A percentile compares a stretch with the other conserved stretches of the same genome.
phyloP scores from a whole-genome alignment of 2,113 vertebrate genomes.

The Physeter macrocephalus region DNA sequence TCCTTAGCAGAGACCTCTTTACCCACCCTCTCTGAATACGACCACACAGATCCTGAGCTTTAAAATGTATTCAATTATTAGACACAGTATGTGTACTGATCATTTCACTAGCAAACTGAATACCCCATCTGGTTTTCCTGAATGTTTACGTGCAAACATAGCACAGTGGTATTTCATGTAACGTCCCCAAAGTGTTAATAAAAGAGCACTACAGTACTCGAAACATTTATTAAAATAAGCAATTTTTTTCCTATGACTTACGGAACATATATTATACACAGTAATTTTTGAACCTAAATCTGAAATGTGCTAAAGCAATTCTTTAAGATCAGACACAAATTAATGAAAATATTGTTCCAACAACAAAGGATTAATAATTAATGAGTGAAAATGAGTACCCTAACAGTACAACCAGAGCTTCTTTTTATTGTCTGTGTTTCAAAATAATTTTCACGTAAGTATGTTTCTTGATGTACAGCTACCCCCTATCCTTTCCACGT shows the following conservation, averaged over 20 bases:
- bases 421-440: constrained; percentile 52
- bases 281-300: not conserved
- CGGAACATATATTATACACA: not conserved
- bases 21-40: not conserved
- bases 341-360: constrained; percentile 57
- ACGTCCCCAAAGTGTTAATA: not conserved
- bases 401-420: constrained; percentile 42
- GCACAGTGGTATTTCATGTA: not conserved
- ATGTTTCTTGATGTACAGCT: not conserved
- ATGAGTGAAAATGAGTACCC: constrained; percentile 66
- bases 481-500: not conserved
- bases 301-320: constrained; percentile 44
- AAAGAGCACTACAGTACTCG: not conserved
- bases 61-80: not conserved
- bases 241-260: not conserved
- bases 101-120: not conserved
- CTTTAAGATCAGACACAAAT: constrained; percentile 54
- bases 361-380: constrained; percentile 69
- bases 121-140: not conserved
- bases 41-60: not conserved
- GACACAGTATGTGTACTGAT: not conserved
- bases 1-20: not conserved
- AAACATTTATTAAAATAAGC: not conserved
- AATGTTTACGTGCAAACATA: not conserved
- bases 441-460: constrained; percentile 35